phyloP scores from a whole-genome alignment of 2,888 invertebrate genomes.

The Bembecia ichneumoniformis region DNA sequence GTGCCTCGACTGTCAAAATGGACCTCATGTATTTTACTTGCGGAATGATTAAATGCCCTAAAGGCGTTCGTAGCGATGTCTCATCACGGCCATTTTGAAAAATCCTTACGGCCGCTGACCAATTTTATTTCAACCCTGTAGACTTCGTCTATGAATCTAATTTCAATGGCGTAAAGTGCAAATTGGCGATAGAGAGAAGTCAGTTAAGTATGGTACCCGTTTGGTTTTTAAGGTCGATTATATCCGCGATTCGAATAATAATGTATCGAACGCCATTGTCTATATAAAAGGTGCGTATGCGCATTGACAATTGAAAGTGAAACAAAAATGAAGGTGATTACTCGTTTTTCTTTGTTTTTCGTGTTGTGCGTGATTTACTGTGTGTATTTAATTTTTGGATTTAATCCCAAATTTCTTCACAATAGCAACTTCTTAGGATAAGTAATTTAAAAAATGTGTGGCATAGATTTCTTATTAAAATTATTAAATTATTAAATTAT shows the following conservation, averaged over 20 bases:
- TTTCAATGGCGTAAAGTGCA: neutral
- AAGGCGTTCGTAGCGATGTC: constrained; percentile 7
- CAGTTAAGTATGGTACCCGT: neutral
- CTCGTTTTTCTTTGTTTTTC: constrained; percentile 31
- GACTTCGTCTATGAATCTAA: neutral
- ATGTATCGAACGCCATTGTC: constrained; percentile 45
- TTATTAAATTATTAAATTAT: too few species aligned
- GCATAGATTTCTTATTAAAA: too few species aligned
- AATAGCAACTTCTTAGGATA: too few species aligned
- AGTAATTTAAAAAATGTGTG: too few species aligned
- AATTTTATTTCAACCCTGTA: neutral
- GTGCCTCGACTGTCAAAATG: constrained; percentile 12
- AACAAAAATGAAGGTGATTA: constrained; percentile 67
- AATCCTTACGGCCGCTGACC: constrained; percentile 5
- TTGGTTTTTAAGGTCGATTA: constrained; percentile 37
- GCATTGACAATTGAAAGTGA: constrained; percentile 45
- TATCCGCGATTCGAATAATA: constrained; percentile 44
- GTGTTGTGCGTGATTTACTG: constrained; percentile 16
- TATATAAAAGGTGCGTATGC: constrained; percentile 49
- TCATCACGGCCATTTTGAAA: constrained; percentile 7
- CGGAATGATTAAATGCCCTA: constrained; percentile 11
- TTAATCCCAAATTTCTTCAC: neutral
- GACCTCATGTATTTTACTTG: constrained; percentile 3
- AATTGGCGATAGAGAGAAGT: too few species aligned
- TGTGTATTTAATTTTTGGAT: constrained; percentile 10